Evolutionary conservation across 2,888 invertebrate species (phyloP).

Genomic region (Panorpa germanica): DNA sequence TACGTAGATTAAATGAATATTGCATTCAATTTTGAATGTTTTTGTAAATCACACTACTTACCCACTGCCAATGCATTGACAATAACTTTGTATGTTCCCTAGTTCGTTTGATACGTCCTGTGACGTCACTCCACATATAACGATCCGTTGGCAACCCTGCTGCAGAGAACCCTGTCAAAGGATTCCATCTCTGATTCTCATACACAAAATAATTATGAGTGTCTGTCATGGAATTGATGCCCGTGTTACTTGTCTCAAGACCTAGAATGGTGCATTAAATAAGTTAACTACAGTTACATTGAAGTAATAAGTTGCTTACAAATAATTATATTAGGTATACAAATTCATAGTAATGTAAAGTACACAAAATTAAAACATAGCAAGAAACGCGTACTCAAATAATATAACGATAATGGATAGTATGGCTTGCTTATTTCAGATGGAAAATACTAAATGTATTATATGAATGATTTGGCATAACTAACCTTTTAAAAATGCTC

Average conservation of each 20-base stretch:
- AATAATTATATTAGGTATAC: no score
- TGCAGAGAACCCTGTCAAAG: conserved; percentile 71
- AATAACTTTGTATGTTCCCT: conserved; percentile 72
- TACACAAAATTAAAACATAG: no score
- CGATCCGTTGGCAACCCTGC: conserved; percentile 73
- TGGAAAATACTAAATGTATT: not conserved
- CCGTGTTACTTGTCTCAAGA: conserved; percentile 32
- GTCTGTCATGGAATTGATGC: conserved; percentile 61
- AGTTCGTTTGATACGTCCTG: conserved; percentile 65
- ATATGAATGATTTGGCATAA: not conserved
- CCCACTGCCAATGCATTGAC: conserved; percentile 82
- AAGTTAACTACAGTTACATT: conserved; percentile 2
- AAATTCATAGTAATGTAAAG: no score
- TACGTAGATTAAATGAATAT: no score
- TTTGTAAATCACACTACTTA: conserved; percentile 18
- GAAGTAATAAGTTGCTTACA: conserved; percentile 3
- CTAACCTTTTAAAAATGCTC: conserved; percentile 52
- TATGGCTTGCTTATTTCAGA: not conserved
- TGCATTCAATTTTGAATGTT: conserved; percentile 2
- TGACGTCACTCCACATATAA: conserved; percentile 82
- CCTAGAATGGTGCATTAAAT: conserved; percentile 23
- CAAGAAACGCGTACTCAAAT: no score
- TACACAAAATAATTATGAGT: conserved; percentile 76
- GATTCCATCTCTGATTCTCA: conserved; percentile 92
- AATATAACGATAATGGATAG: not conserved